Percentiles rank a stretch among this genome's conserved stretches.
These are phyloP conservation scores for Acromyrmex heyeri DNA, from an alignment of 1,140 invertebrate genomes.

Conservation along the genomic window DNA sequence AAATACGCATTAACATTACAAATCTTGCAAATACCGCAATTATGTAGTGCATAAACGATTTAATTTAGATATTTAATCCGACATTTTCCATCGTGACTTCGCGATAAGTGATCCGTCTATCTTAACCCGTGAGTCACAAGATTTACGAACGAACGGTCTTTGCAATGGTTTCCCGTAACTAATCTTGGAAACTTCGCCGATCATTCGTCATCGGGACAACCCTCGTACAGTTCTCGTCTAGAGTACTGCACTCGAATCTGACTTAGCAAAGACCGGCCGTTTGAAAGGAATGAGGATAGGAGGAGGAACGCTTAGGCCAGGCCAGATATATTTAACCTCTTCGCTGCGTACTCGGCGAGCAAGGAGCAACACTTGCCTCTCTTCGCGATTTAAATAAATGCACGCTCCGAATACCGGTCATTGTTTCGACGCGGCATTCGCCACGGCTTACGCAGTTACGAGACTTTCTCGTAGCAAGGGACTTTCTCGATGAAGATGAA, in stretches of 20 bases:
- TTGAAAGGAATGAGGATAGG: conserved; percentile 76
- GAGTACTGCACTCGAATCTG: conserved; percentile 56
- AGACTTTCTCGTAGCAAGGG: conserved; percentile 29
- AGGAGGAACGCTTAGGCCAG: conserved; percentile 69
- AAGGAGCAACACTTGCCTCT: conserved; percentile 80
- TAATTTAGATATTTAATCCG: conserved; percentile 6
- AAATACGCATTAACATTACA: conserved; percentile 6
- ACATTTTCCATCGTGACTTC: conserved; percentile 29
- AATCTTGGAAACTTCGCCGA: conserved; percentile 33
- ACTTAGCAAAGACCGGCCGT: conserved; percentile 53
- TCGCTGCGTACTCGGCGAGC: conserved; percentile 74
- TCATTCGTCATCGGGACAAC: conserved; percentile 37
- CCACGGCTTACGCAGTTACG: conserved; percentile 37
- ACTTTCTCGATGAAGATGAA: conserved; percentile 23
- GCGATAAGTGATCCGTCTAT: not conserved
- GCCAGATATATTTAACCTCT: conserved; percentile 83
- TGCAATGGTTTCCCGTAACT: conserved; percentile 27
- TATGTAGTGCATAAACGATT: not conserved
- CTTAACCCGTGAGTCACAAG: conserved; percentile 26
- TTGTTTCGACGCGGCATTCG: conserved; percentile 74
- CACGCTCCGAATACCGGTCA: conserved; percentile 80
- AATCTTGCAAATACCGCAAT: not conserved
- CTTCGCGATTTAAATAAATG: conserved; percentile 84
- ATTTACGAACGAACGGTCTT: conserved; percentile 13
- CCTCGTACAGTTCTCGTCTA: conserved; percentile 15